Evolutionary conservation across 2,797 vertebrate species (phyloP).

Genomic region (Periophthalmus magnuspinnatus): DNA sequence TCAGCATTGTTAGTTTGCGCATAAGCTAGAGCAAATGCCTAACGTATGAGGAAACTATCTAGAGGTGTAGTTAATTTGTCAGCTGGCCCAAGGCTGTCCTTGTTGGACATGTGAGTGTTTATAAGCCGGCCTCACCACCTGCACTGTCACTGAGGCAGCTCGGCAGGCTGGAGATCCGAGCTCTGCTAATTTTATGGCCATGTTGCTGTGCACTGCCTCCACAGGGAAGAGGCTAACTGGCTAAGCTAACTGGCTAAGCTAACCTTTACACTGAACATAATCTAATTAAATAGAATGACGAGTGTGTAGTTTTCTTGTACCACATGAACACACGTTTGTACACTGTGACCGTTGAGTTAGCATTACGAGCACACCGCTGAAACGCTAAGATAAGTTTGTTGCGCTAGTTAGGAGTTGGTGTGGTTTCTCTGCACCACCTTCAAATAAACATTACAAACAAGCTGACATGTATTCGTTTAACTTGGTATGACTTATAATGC

Average conservation of each 20-base stretch:
- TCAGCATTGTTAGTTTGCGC: conserved; percentile 9
- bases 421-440: conserved; percentile 52
- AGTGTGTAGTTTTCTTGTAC: conserved; percentile 4
- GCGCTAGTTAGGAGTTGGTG: conserved; percentile 65
- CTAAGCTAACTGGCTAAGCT: conserved; percentile 66
- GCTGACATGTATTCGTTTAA: conserved; percentile 21
- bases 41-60: conserved; percentile 14
- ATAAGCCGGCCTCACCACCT: not conserved
- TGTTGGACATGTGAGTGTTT: not conserved
- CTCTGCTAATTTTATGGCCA: conserved; percentile 36
- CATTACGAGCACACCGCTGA: not conserved
- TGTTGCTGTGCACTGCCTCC: conserved; percentile 48
- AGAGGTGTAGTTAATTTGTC: conserved; percentile 11
- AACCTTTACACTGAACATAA: conserved; percentile 39
- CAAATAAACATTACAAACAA: conserved; percentile 38
- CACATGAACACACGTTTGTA: not conserved
- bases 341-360: not conserved
- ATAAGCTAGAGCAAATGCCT: conserved; percentile 23
- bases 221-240: conserved; percentile 42
- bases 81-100: conserved; percentile 22
- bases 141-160: conserved; percentile 1
- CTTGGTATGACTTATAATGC: not conserved
- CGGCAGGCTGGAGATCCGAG: conserved; percentile 18
- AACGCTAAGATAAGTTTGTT: conserved; percentile 50
- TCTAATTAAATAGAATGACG: conserved; percentile 26